Evolutionary conservation across 2,888 invertebrate genomes (phyloP), one percentile per base, ranked within the genome.

Genomic region (Electrophaes corylata): DNA sequence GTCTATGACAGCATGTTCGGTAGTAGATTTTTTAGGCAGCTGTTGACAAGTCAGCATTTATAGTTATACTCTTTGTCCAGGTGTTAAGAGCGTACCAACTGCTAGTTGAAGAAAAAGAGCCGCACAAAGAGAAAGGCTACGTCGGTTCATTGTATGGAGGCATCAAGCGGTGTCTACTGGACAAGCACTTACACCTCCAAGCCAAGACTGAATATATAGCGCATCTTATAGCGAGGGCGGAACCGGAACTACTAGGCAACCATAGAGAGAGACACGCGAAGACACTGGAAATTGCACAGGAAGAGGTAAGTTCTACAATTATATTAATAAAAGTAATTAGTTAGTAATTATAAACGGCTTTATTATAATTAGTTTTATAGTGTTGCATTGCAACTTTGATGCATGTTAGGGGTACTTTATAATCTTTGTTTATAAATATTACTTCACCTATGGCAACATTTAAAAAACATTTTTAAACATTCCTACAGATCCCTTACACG

Each of bases 281-380:
- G 89, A 98, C 98, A n/a, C 88, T 98, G 72, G 98, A 98, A 92
- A 97, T 98, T 66, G 98, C 98, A 70, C 98, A 98, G 88, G 98
- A 98, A 87, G 98, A 98, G 91, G 91, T 86, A 59, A 67, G 66
- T 70, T 33, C 14, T 23, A n/a, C 23, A 23, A 4, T 8, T 29
- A n/a, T n/a, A n/a, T n/a, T n/a, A n/a, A n/a, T n/a, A n/a, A n/a
- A n/a, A n/a, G n/a, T n/a, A n/a, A n/a, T n/a, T n/a, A n/a, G n/a
- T n/a, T n/a, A n/a, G n/a, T n/a, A n/a, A n/a, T n/a, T n/a, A n/a
- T n/a, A n/a, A n/a, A n/a, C n/a, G n/a, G n/a, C n/a, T n/a, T n/a
- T n/a, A n/a, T n/a, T n/a, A n/a, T n/a, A n/a, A n/a, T n/a, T n/a
- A n/a, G n/a, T n/a, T n/a, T n/a, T n/a, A n/a, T n/a, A n/a, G n/a